Base-by-base conservation (phyloP, 1,140 invertebrate genomes). In the Caerostris extrusa region DNA sequence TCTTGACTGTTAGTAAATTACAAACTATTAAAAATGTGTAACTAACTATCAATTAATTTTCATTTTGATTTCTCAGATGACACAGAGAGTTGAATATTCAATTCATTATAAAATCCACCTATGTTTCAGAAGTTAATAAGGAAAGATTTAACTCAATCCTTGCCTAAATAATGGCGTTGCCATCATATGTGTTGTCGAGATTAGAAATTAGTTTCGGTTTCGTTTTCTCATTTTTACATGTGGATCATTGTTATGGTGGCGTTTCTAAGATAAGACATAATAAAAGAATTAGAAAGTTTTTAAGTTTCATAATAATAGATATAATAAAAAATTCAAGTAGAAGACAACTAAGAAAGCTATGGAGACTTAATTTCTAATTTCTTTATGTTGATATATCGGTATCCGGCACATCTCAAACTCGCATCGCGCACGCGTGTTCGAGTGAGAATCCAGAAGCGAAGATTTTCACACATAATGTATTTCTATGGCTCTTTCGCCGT, bases 401-500 rank as follows among this genome's bases (percentile, higher is more conserved):
- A 77, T 4, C 34, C 10, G 34, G 71, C 71, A 55, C 55, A 17
- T 56, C 82, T 83, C n/a, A 58, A 58, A 57, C 14, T 14, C 14
- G 14, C 55, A 3, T 12, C 7, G 8, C 82, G 82, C 82, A 83
- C 57, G 82, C 82, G 82, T 14, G 57, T 83, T 83, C 57, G 53
- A 58, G n/a, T 57, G 55, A 58, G 53, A 56, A 83, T 56, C 56
- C 8, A 17, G 56, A 82, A 53, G 34, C 34, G 55, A 82, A 58
- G 53, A 55, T 83, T 83, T 69, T 69, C 10, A 53, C 67, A n/a
- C 87, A 71, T 90, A 90, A 90, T 90, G 87, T 55, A 90, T 69
- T 55, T 34, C 67, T 90, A 90, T 90, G 87, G 87, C 87, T 90
- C 87, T 71, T 90, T 71, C 87, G 87, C 87, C 87, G 56, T 71